Conservation (phyloP, 2,888 invertebrate species). For the Nematopogon swammerdamellus region DNA sequence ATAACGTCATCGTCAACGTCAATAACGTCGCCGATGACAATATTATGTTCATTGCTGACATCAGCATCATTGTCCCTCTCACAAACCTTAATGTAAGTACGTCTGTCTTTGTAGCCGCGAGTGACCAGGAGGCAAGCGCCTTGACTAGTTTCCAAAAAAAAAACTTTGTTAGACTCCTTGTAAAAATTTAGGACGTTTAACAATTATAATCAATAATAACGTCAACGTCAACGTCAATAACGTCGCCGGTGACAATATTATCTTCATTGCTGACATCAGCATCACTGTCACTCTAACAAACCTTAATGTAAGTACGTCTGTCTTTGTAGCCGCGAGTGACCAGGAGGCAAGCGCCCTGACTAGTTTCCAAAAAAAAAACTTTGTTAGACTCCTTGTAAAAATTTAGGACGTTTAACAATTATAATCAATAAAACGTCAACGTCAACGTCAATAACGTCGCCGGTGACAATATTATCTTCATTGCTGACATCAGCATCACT, state of each 20-base stretch:
- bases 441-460: too few species aligned
- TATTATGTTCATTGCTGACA: constrained; percentile 70
- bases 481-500: constrained; percentile 66
- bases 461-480: constrained; percentile 63
- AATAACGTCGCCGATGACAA: constrained; percentile 66
- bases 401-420: too few species aligned
- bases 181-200: too few species aligned
- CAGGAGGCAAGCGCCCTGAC: not conserved
- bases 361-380: not conserved
- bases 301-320: constrained; percentile 44
- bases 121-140: not conserved
- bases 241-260: constrained; percentile 65
- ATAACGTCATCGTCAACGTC: too few species aligned
- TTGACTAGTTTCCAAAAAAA: not conserved
- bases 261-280: constrained; percentile 68
- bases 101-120: too few species aligned
- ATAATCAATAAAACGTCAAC: too few species aligned
- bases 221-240: too few species aligned
- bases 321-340: too few species aligned
- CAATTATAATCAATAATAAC: too few species aligned
- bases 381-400: too few species aligned
- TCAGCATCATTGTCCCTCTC: constrained; percentile 58
- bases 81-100: constrained; percentile 55
- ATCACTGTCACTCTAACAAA: constrained; percentile 60
- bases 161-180: too few species aligned